Base-by-base conservation (phyloP, 2,888 invertebrate species). In the Cecidostiba fungosa region DNA sequence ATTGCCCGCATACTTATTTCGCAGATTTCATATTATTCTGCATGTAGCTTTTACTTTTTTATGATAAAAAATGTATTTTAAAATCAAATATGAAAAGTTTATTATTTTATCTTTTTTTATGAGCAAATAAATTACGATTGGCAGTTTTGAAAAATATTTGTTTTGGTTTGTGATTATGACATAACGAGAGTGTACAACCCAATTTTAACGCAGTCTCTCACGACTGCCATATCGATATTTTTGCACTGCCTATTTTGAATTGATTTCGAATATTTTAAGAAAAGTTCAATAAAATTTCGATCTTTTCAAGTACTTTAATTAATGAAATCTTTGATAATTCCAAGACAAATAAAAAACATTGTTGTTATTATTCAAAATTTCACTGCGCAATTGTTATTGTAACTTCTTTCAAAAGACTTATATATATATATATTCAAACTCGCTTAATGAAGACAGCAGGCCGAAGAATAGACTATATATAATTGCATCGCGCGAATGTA, bases 221-320 rank as follows among this genome's bases (percentile, higher is more conserved):
- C 2, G 50, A 66, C 74, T 76, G 69, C 29, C 39, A 77, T 77
- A 70, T 77, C 77, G 39, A 82, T 82, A 77, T 70, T 69, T 82
- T 77, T 82, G 69, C 82, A 82, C 82, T 77, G 82, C 77, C 82
- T 54, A 69, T 36, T 19, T 82, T 69, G 39, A 14, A 80, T 76
- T 74, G 19, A 74, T 66, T 74, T n/a, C 1, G 54, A 32, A 16
- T 32, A 36, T 66, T 66, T 81, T 39, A 26, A 19, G 39, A 62
- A 81, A 69, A 76, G 1, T 39, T 70, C n/a, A 70, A n/a, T 5
- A 32, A 36, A 19, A n/a, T 59, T 59, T n/a, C n/a, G n/a, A n/a
- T n/a, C 5, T 36, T 36, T 36, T n/a, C 12, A 69, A 69, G 26
- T 69, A 69, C 32, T 32, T 69, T 32, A 32, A 69, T 32, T 69